These are phyloP conservation scores for Australoheros scitulus DNA, from an alignment of 2,113 vertebrate species.

Conservation along the genomic window DNA sequence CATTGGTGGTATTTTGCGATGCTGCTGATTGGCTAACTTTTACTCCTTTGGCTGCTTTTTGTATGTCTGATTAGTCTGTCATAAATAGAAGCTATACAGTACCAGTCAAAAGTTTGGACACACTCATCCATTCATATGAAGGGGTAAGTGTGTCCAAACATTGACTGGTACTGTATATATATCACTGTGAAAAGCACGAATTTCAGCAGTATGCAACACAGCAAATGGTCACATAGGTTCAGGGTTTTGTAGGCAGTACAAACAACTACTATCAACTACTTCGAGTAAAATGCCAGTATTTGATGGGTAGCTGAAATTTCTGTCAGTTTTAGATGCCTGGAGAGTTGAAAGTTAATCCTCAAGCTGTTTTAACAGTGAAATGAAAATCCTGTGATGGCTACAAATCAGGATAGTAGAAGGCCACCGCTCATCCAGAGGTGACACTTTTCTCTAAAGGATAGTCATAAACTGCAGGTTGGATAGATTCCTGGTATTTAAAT, in stretches of 20 bases:
- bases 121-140: too few relatives aligned
- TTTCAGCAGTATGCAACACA: not conserved
- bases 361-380: not conserved
- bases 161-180: not conserved
- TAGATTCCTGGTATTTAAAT: not conserved
- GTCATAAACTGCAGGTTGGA: not conserved
- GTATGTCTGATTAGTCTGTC: too few relatives aligned
- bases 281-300: not conserved
- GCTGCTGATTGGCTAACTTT: too few relatives aligned
- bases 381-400: not conserved
- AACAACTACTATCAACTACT: not conserved
- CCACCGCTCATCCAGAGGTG: not conserved
- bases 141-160: too few relatives aligned
- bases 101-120: too few relatives aligned
- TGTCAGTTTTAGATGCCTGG: not conserved
- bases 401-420: not conserved
- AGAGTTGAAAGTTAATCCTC: not conserved
- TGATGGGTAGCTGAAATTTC: accelerated
- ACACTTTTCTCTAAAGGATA: not conserved
- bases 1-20: too few relatives aligned
- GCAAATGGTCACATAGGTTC: not conserved
- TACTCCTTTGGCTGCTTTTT: too few relatives aligned
- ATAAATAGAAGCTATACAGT: too few relatives aligned
- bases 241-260: not conserved
- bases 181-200: not conserved